Base-by-base conservation (phyloP, 2,888 invertebrate species). In the Steinernema carpocapsae region DNA sequence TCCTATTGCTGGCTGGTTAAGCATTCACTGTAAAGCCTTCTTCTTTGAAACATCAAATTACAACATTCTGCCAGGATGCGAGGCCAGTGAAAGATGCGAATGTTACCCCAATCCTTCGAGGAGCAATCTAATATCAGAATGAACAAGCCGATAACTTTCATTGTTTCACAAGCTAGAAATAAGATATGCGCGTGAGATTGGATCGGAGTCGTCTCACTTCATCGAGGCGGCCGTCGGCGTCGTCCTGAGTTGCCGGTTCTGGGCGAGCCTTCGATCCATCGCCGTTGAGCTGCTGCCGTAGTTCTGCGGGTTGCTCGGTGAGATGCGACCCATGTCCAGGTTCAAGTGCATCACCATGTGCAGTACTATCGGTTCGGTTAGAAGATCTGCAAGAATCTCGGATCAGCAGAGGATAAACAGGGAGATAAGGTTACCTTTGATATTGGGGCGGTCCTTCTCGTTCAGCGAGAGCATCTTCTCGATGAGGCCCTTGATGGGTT, bases 281-380 rank as follows among this genome's bases (percentile, higher is more conserved):
- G 17, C 29, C 37, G 64, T 32, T 3, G 48, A 48, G 32, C 32
- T 32, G 17, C 32, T 32, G 10, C 32, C 64, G 64, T 6, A 64
- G 29, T 29, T 64, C 17, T 32, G 64, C 37, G 10, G 64, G 14
- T 64, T 64, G 17, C 24, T 64, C 32, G 64, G 64, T 3, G 64
- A 64, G 29, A 64, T 64, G 37, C 64, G 64, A 1, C 64, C 64
- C 64, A 64, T 64, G 32, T 64, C 64, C 29, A 64, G 64, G 32
- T 64, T 64, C 32, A 64, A 17, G 19, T 64, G 64, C 64, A 64
- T 64, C 32, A 64, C 64, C 64, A 64, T 64, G 32, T 64, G 64
- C 1, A 64, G 64, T 17, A 64, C 64, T 29, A 64, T 64, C 64
- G 64, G 64, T 64, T 64, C 64, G 29, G 64, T 64, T 3, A 64